These are phyloP conservation scores for Pandemis heparana DNA, from an alignment of 2,888 invertebrate genomes.

Conservation along the genomic window DNA sequence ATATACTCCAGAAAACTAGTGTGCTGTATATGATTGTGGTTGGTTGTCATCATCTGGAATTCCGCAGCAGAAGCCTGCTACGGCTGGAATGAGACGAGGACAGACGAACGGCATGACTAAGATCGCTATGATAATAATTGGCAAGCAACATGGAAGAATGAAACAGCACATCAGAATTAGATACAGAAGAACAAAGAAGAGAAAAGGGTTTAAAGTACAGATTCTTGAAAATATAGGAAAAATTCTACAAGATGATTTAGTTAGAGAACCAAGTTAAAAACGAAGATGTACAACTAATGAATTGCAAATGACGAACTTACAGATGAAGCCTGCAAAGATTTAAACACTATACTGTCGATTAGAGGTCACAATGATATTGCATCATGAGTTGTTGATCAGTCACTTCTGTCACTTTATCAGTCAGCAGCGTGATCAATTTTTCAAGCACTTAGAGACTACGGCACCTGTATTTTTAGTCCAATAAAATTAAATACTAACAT, in stretches of 20 bases:
- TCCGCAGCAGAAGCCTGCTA: neutral
- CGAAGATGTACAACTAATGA: no score
- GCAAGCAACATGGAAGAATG: neutral
- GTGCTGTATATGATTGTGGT: neutral
- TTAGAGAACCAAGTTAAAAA: neutral
- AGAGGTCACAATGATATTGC: no score
- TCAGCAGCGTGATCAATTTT: neutral
- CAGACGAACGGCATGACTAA: neutral
- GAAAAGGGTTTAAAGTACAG: neutral
- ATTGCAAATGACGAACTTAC: no score
- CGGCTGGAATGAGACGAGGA: neutral
- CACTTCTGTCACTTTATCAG: neutral
- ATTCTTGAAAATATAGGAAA: neutral
- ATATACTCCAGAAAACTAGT: neutral
- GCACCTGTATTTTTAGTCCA: no score
- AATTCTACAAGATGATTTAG: neutral
- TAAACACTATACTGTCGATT: no score
- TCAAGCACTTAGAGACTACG: neutral
- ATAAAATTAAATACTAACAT: no score
- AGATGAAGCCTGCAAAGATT: no score
- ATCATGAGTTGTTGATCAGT: no score
- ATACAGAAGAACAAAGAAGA: neutral
- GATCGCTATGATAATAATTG: neutral
- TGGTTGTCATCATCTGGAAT: neutral
- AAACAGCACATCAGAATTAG: neutral